Evolutionary conservation across 2,888 invertebrate genomes (phyloP).

Genomic region (Trimorus sp.): DNA sequence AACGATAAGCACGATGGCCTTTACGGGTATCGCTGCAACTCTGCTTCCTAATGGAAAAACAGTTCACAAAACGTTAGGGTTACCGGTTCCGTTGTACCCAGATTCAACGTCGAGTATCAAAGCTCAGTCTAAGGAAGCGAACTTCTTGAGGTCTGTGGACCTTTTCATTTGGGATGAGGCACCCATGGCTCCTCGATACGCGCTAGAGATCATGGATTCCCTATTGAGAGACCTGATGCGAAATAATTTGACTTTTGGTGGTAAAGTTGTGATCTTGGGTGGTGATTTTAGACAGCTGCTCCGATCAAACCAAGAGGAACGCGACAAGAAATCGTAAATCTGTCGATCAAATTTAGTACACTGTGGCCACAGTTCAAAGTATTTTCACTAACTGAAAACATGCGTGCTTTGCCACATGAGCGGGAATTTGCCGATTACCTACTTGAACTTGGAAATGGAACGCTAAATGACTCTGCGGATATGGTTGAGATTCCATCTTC

Average conservation of each 20-base stretch:
- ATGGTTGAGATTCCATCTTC: too few relatives aligned
- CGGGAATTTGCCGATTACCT: too few relatives aligned
- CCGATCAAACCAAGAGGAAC: not conserved
- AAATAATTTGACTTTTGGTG: too few relatives aligned
- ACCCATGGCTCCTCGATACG: not conserved
- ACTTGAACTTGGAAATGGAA: too few relatives aligned
- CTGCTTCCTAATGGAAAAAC: too few relatives aligned
- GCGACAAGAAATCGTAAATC: conserved; percentile 1
- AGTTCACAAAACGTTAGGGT: conserved; percentile 5
- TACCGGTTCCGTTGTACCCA: not conserved
- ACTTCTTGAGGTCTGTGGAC: not conserved
- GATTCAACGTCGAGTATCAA: not conserved
- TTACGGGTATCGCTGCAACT: too few relatives aligned
- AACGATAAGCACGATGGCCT: too few relatives aligned
- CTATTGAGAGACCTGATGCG: not conserved
- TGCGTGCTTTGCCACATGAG: too few relatives aligned
- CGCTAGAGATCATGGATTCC: not conserved
- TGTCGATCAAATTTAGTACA: not conserved
- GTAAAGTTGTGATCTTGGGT: too few relatives aligned
- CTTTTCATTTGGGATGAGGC: conserved; percentile 5
- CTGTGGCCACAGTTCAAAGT: conserved; percentile 1
- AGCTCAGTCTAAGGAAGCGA: conserved; percentile 1
- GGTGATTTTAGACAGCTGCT: too few relatives aligned
- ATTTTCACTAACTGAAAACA: not conserved
- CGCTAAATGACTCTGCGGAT: too few relatives aligned